Percentiles rank a stretch among this genome's conserved stretches.
phyloP scores from a whole-genome alignment of 35 echinoderm and acorn worm species.

The Apostichopus californicus region DNA sequence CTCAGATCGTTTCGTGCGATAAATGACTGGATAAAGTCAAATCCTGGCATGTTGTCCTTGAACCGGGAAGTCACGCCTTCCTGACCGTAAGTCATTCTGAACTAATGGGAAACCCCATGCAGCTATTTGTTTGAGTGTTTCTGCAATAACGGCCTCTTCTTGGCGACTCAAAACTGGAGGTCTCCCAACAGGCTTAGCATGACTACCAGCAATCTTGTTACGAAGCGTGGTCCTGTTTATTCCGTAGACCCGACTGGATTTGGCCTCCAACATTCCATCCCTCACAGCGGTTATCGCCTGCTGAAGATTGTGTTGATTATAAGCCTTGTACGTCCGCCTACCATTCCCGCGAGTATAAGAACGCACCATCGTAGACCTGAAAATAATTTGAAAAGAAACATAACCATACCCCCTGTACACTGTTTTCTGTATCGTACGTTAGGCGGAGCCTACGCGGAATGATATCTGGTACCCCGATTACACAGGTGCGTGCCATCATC shows the following conservation, averaged over 20 bases:
- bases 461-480: too few species aligned
- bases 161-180: not conserved
- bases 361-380: not conserved
- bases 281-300: not conserved
- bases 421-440: too few species aligned
- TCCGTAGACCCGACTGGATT: not conserved
- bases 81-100: not conserved
- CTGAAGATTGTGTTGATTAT: constrained; percentile 2
- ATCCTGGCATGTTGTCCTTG: constrained; percentile 35
- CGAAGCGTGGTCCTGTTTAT: not conserved
- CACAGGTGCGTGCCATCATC: too few species aligned
- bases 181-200: not conserved
- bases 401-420: too few species aligned
- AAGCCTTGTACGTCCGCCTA: not conserved
- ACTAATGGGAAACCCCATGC: not conserved
- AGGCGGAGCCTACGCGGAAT: too few species aligned
- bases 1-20: not conserved
- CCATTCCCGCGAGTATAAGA: not conserved
- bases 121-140: not conserved
- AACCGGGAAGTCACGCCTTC: not conserved
- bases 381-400: not conserved
- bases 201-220: not conserved
- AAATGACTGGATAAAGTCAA: constrained; percentile 12
- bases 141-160: not conserved
- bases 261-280: not conserved